phyloP scores from a whole-genome alignment of 2,113 vertebrate genomes.

The Eublepharis macularius region DNA sequence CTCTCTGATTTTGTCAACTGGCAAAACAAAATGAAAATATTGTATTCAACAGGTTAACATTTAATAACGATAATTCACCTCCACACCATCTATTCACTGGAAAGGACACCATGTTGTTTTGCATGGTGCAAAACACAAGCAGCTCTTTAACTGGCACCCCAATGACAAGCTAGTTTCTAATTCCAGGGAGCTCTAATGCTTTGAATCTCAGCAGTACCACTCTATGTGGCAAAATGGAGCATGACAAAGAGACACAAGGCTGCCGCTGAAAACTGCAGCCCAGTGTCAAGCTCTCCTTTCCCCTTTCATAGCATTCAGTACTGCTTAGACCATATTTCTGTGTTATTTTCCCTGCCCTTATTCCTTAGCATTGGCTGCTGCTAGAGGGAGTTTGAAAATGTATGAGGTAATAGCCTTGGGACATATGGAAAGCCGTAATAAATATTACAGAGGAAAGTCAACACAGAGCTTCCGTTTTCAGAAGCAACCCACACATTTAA shows the following conservation, averaged over 20 bases:
- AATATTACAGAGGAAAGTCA: not conserved
- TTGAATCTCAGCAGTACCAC: not conserved
- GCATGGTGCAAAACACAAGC: not conserved
- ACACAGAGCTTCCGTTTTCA: not conserved
- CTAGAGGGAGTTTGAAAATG: not conserved
- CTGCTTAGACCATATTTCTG: not conserved
- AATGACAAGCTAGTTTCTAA: too few relatives aligned
- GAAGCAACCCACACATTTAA: not conserved
- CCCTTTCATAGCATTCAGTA: not conserved
- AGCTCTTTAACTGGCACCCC: not conserved
- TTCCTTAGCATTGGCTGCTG: not conserved
- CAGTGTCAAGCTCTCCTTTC: not conserved
- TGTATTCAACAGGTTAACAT: not conserved
- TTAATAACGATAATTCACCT: not conserved
- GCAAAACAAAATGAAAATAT: slow-evolving; percentile 29
- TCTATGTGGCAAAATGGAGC: not conserved
- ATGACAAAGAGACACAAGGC: not conserved
- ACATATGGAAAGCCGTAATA: not conserved
- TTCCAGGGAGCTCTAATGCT: not conserved
- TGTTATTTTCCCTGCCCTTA: not conserved
- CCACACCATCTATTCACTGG: too few relatives aligned
- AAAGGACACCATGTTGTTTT: not conserved
- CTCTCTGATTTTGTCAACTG: slow-evolving; percentile 62
- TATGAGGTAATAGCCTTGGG: not conserved
- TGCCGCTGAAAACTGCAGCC: not conserved